Evolutionary conservation across 2,797 vertebrate species (phyloP), one percentile per base, ranked within the genome.

Genomic region (Vespertilio murinus): DNA sequence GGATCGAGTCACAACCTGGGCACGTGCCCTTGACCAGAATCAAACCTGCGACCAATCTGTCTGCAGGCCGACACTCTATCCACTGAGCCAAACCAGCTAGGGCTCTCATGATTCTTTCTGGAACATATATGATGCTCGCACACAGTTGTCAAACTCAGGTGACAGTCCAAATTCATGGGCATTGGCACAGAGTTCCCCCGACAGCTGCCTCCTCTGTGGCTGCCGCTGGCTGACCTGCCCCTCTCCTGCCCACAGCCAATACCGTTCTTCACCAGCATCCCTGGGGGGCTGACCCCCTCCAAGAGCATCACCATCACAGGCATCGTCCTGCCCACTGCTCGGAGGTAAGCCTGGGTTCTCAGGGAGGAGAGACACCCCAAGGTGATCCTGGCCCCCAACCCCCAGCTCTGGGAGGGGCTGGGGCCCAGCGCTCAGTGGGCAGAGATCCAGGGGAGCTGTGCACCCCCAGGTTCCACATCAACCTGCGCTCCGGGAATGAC

Each of bases 391-490:
- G 59, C 18, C 74, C 30, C 56, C 54, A 25, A 23, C 9, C 56
- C 18, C 40, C 42, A 38, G 16, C 83, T 88, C 47, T 2, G 8
- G 30, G 47, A 30, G 30, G 42, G 22, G 7, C 11, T 10, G 25
- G 52, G 54, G 7, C 4, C 2, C 22, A 17, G 35, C 28, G 9
- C 11, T 61, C 61, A 9, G 9, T 22, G 33, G n/a, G 25, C 40
- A 28, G 23, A 79, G 35, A 40, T 28, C 42, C 17, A 35, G 30
- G 28, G 33, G 77, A 25, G 30, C 25, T 38, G 2, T 16, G 30
- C 8, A 18, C 11, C 56, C 38, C 35, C 93, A 98, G 98, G 86
- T 98, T 98, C 88, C 65, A 97, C 30, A 88, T 98, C 90, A 97
- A 97, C 71, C 89, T 98, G 93, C 96, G 94, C 30, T 96, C 79